Conservation (phyloP, 2,113 vertebrate species). For the Bettongia penicillata region DNA sequence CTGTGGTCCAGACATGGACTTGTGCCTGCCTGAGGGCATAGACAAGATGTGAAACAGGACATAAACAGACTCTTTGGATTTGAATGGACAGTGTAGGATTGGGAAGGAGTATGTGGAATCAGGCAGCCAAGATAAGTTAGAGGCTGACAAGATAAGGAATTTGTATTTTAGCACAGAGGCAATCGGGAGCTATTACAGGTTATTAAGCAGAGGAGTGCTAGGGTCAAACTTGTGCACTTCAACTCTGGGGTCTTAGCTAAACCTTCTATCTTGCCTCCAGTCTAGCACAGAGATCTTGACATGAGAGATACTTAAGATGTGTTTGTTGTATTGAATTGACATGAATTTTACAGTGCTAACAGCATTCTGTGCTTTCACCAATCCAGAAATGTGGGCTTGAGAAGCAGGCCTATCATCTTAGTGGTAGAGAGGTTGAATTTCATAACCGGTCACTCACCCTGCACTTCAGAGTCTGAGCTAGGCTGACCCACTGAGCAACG, state of each 20-base stretch:
- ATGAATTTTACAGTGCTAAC: constrained; percentile 9
- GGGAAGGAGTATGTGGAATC: neutral
- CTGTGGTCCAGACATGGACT: neutral
- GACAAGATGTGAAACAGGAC: neutral
- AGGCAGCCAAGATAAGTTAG: neutral
- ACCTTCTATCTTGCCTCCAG: neutral
- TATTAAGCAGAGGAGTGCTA: neutral
- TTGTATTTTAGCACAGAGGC: neutral
- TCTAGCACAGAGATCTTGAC: neutral
- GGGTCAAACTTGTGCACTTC: neutral
- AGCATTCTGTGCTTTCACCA: constrained; percentile 24
- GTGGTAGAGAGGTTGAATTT: constrained; percentile 43
- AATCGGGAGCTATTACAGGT: neutral
- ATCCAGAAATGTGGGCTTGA: constrained; percentile 3
- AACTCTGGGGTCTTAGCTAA: neutral
- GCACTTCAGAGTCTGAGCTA: constrained; percentile 5
- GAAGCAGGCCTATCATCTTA: constrained; percentile 17
- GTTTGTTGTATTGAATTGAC: neutral
- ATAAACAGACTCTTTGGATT: neutral
- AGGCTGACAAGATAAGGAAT: neutral
- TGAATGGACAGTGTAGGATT: neutral
- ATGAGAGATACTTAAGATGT: neutral
- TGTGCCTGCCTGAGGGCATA: neutral
- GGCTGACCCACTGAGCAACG: constrained; percentile 40
- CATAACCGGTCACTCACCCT: constrained; percentile 28